These are phyloP conservation scores for Meleagris gallopavo DNA, from an alignment of 2,113 vertebrate species.

Conservation along the genomic window DNA sequence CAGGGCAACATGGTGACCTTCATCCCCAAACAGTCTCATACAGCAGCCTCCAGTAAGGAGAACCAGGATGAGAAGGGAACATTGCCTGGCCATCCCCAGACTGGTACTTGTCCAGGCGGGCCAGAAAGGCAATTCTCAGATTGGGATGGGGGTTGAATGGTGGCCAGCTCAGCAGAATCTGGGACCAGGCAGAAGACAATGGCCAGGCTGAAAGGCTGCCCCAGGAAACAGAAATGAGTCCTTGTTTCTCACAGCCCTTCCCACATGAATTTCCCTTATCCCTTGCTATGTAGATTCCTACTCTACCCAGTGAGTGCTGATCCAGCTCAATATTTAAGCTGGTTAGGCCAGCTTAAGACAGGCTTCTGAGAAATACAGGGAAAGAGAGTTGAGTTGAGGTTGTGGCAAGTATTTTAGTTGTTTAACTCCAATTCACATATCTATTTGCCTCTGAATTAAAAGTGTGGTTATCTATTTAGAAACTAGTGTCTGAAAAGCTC, in stretches of 20 bases:
- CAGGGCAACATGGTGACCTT: neutral
- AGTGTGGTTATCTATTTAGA: neutral
- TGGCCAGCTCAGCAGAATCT: neutral
- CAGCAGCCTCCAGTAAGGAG: rapidly evolving
- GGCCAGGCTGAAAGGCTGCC: neutral
- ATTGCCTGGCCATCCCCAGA: neutral
- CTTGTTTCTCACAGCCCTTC: neutral
- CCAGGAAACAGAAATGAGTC: neutral
- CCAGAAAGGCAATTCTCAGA: neutral
- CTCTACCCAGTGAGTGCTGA: rapidly evolving
- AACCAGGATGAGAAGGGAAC: neutral
- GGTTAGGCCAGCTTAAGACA: neutral
- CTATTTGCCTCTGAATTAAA: neutral
- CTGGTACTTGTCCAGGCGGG: rapidly evolving
- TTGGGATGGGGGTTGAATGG: rapidly evolving
- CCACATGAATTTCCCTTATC: neutral
- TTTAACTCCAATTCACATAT: neutral
- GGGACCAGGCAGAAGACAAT: neutral
- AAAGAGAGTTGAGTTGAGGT: rapidly evolving
- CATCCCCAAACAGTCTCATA: neutral
- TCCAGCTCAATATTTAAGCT: neutral
- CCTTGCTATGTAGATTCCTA: rapidly evolving
- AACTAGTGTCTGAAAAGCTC: neutral
- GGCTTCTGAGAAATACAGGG: neutral
- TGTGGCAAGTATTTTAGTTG: neutral